These are phyloP conservation scores for Tenthredo livida DNA, from an alignment of 2,888 invertebrate genomes.

Conservation along the genomic window DNA sequence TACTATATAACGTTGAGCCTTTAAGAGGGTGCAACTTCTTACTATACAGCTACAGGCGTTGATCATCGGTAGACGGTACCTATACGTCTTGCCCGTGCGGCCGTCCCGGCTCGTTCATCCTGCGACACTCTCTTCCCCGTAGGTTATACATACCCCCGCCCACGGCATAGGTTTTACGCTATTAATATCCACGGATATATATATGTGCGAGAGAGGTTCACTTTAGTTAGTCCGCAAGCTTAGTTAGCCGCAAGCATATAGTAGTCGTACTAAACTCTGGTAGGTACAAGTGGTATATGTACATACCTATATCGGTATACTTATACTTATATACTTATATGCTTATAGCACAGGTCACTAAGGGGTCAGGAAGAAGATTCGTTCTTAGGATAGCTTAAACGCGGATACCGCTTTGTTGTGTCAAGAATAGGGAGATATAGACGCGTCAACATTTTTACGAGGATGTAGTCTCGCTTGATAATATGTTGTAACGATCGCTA, in stretches of 20 bases:
- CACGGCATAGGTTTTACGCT: conserved; percentile 45
- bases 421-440: conserved; percentile 21
- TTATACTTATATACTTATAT: not conserved
- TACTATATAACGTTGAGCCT: conserved; percentile 52
- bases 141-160: conserved; percentile 38
- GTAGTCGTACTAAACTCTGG: not conserved
- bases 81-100: not conserved
- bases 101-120: not conserved
- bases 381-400: conserved; percentile 14
- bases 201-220: not conserved
- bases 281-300: not conserved
- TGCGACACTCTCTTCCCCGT: conserved; percentile 27
- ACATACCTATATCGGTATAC: not conserved
- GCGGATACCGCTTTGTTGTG: conserved; percentile 28
- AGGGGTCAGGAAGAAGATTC: conserved; percentile 19
- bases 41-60: conserved; percentile 4
- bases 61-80: not conserved
- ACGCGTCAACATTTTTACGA: conserved; percentile 51
- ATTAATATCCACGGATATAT: not conserved
- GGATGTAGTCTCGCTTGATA: conserved; percentile 27
- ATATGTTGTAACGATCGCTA: conserved; percentile 6
- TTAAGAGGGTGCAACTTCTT: conserved; percentile 60
- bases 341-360: not conserved
- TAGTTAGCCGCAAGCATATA: not conserved
- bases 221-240: conserved; percentile 19